Base-by-base conservation (phyloP, 2,888 invertebrate genomes). In the Marronus borbonicus region DNA sequence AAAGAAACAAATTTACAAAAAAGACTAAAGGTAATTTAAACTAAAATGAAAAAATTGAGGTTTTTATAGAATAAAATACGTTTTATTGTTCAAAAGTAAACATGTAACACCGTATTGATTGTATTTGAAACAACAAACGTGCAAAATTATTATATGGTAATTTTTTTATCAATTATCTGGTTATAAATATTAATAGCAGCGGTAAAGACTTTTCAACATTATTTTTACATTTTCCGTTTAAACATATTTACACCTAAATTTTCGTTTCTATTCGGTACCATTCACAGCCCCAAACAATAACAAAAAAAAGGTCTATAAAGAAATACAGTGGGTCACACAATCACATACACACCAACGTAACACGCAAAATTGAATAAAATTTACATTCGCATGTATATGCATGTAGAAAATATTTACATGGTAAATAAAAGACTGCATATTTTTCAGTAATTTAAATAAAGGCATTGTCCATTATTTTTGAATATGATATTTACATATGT, bases 401-500 rank as follows among this genome's bases (percentile, higher is more conserved):
- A 79, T 79, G 76, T 50, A 66, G 79, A 72, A 77, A 77, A 76
- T 79, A 79, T 79, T 79, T 79, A 79, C 79, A 74, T 60, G 76
- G 79, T 74, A 79, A 79, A 79, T 79, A 79, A 76, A 76, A 76
- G 76, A 68, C 74, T 76, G 79, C 79, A 77, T 79, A 77, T 79
- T 79, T 79, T 79, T 79, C 75, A 70, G 77, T 77, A 77, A 79
- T 79, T 79, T 79, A 79, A 79, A 79, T 79, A 75, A 77, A 79
- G 74, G 79, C 79, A 79, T 79, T 79, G 79, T 79, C 66, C 77
- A 79, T 79, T 79, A 79, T 79, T 79, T 79, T 78, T 76, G 77
- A 79, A 78, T 79, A 78, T 78, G 70, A 79, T 79, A 79, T 79
- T 79, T 79, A 79, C 79, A 76, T 79, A 79, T 79, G 79, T 79